These are phyloP conservation scores for Epistrophella euchroma DNA, from an alignment of 2,888 invertebrate species.

Conservation along the genomic window DNA sequence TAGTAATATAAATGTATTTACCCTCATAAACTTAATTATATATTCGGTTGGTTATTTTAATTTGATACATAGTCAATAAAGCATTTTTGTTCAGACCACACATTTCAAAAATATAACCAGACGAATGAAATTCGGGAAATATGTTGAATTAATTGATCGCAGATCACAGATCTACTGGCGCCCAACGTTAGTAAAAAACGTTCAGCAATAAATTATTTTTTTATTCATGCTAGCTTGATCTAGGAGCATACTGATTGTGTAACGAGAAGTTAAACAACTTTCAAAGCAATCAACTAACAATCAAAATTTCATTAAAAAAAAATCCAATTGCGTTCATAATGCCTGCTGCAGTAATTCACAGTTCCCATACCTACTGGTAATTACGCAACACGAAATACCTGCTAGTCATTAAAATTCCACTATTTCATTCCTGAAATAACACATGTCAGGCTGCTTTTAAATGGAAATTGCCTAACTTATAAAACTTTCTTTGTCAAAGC, in stretches of 20 bases:
- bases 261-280: conserved; percentile 24
- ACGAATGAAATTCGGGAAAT: not conserved
- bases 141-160: no score
- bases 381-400: conserved; percentile 48
- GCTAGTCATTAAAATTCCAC: conserved; percentile 24
- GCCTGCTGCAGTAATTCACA: conserved; percentile 4
- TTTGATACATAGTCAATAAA: no score
- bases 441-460: conserved; percentile 5
- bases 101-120: not conserved
- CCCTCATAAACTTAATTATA: no score
- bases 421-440: conserved; percentile 27
- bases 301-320: conserved; percentile 1
- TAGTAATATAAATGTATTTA: no score
- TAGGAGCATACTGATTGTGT: not conserved
- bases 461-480: conserved; percentile 5
- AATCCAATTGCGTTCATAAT: conserved; percentile 14
- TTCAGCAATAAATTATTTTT: not conserved
- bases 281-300: conserved; percentile 25
- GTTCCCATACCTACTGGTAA: not conserved
- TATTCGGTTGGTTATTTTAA: no score
- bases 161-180: not conserved
- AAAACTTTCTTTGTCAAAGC: conserved; percentile 44
- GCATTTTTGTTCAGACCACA: no score
- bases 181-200: not conserved
- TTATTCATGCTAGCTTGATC: not conserved